These are phyloP conservation scores for Solea solea DNA, from an alignment of 2,113 vertebrate species.

Conservation along the genomic window DNA sequence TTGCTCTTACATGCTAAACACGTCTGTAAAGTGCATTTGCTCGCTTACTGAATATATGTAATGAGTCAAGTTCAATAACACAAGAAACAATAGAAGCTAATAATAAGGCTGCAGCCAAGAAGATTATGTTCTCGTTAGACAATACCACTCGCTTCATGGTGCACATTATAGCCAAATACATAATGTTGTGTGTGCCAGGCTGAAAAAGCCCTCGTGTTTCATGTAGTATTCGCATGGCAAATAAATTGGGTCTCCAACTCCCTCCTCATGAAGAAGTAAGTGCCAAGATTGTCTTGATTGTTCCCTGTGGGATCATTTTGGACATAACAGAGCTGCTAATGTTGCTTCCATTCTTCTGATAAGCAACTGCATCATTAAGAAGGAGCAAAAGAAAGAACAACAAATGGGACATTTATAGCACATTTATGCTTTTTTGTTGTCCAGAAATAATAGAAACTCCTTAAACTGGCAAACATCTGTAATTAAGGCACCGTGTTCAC, in stretches of 20 bases:
- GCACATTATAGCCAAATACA: constrained; percentile 20
- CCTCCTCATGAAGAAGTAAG: not conserved
- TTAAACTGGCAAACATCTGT: not conserved
- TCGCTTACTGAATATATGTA: constrained; percentile 18
- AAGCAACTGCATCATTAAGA: constrained; percentile 11
- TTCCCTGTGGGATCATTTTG: constrained; percentile 28
- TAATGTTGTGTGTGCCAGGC: not conserved
- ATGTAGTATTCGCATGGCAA: constrained; percentile 15
- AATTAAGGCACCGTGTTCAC: not conserved
- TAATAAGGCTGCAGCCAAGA: constrained; percentile 10
- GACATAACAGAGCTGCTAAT: constrained; percentile 1
- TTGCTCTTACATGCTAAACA: not conserved
- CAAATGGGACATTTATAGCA: not conserved
- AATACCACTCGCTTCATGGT: constrained; percentile 9
- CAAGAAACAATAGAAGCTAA: constrained; percentile 23
- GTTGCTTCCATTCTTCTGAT: constrained; percentile 9
- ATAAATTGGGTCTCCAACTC: constrained; percentile 12
- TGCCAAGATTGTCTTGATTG: constrained; percentile 30
- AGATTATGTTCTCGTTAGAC: constrained; percentile 8
- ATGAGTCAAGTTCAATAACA: constrained; percentile 24
- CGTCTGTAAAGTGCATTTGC: constrained; percentile 18
- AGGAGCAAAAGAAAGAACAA: constrained; percentile 6
- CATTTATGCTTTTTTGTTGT: not conserved
- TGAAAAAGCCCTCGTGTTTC: not conserved
- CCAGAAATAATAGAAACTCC: not conserved